Conservation (phyloP, 2,888 invertebrate genomes). For the Cataglyphis rosenhaueri region DNA sequence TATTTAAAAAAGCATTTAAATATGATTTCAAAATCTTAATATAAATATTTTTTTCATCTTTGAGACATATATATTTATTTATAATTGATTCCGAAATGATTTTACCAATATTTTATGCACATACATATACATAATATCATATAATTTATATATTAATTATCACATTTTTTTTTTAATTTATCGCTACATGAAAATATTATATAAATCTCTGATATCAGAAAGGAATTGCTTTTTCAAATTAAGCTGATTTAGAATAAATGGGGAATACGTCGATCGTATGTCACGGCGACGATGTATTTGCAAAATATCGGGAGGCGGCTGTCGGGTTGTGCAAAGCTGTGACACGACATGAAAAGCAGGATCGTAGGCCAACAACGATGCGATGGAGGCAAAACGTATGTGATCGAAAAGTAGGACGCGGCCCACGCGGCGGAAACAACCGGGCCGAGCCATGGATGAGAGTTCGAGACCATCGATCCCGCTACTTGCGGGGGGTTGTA, state of each 20-base stretch:
- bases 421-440: conserved; percentile 58
- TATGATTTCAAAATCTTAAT: not conserved
- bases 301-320: not conserved
- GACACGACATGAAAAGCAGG: conserved; percentile 37
- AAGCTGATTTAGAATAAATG: not conserved
- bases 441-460: conserved; percentile 70
- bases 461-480: conserved; percentile 80
- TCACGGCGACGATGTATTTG: conserved; percentile 24
- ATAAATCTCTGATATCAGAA: not conserved
- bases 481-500: conserved; percentile 72
- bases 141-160: not conserved
- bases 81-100: not conserved
- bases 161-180: not conserved
- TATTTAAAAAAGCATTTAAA: not conserved
- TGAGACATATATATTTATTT: not conserved
- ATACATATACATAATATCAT: not conserved
- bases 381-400: conserved; percentile 57
- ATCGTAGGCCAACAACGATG: conserved; percentile 26
- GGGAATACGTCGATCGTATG: conserved; percentile 20
- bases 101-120: not conserved
- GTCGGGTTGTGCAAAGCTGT: conserved; percentile 26
- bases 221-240: not conserved
- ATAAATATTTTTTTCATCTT: not conserved
- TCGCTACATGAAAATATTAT: not conserved
- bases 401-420: conserved; percentile 74